Base-by-base conservation (phyloP, 2,113 vertebrate species). In the Alethe castanea region DNA sequence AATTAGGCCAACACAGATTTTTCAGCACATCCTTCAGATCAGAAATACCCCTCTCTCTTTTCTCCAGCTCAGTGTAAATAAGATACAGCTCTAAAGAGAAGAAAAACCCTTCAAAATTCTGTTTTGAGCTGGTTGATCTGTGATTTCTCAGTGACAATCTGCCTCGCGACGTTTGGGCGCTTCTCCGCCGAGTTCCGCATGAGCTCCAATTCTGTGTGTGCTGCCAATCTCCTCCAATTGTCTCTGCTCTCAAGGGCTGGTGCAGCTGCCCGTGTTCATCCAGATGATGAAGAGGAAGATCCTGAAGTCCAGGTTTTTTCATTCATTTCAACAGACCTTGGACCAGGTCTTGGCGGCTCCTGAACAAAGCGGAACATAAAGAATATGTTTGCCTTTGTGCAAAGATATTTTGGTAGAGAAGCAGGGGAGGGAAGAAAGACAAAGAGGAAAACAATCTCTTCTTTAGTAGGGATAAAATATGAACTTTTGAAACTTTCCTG, bases 101-200 rank as follows among this genome's bases (percentile, higher is more conserved):
- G 19, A 79, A 88, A 42, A 71, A 6, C 14, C 24, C 54, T 72
- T 42, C 4, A 4, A 16, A 69, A 69, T 48, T 48, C 53, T 29
- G 17, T 35, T 92, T 82, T 52, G 28, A 82, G 40, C 19, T 45
- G 25, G 3, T 53, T 90, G 25, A 40, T 61, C 57, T 65, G 59
- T 24, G 31, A 73, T 45, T 82, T 57, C 62, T 42, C 33, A 36
- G 59, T 28, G 53, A 48, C 62, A 90, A 84, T 78, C 76, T 52
- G 19, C 19, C 65, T 81, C 5, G 3, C 9, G 5, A 44, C 60
- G 7, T 81, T 67, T 19, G 65, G 45, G 28, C 0, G 4, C 42
- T 86, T 47, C 38, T 69, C 36, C 3, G 14, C 6, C 0, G 1
- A 26, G 38, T 47, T 87, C 57, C 26, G 31, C 56, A 6, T 0